Evolutionary conservation across 2,113 vertebrate genomes (phyloP).

Genomic region (Marmota flaviventris): DNA sequence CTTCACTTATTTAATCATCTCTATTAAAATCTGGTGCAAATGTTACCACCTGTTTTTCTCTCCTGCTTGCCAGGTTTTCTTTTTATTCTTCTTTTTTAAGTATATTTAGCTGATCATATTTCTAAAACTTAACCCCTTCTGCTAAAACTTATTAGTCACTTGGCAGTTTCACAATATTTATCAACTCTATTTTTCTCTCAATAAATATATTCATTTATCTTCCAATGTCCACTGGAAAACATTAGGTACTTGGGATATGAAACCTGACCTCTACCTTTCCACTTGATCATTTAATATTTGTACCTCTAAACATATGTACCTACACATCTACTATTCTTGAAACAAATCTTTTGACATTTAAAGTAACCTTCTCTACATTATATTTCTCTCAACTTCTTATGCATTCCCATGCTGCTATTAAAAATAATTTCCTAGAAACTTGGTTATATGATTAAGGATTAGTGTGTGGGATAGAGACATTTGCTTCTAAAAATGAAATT

Average conservation of each 20-base stretch:
- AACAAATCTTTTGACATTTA: constrained; percentile 25
- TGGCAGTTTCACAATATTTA: background rate
- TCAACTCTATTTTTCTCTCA: background rate
- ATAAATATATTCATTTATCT: background rate
- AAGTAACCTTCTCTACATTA: background rate
- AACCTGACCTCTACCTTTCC: background rate
- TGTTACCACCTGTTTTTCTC: background rate
- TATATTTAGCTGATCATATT: background rate
- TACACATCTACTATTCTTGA: background rate
- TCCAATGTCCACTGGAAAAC: background rate
- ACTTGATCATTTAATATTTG: background rate
- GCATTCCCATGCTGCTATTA: constrained; percentile 1
- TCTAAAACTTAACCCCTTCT: background rate
- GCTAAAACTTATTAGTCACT: background rate
- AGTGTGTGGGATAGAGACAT: background rate
- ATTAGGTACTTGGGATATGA: background rate
- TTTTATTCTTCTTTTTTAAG: background rate
- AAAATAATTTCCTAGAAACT: constrained; percentile 5
- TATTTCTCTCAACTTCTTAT: background rate
- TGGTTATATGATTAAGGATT: background rate
- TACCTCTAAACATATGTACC: background rate
- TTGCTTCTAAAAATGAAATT: constrained; percentile 32
- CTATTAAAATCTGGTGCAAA: background rate
- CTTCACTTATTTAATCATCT: background rate
- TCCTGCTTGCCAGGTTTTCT: background rate